Evolutionary conservation across 1,140 invertebrate genomes (phyloP).

Genomic region (Colletes latitarsis): DNA sequence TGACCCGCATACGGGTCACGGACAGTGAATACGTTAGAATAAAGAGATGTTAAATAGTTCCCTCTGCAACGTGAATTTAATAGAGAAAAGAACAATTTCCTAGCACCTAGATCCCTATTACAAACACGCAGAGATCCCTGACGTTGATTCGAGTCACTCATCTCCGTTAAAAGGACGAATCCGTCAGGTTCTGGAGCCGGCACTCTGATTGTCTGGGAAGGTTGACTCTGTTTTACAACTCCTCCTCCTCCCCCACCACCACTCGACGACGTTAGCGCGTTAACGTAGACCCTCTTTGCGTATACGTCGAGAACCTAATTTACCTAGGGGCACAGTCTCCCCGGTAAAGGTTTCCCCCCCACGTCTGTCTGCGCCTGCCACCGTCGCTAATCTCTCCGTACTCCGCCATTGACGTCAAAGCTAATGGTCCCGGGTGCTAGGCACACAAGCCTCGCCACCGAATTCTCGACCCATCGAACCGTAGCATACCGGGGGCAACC

Average conservation of each 20-base stretch:
- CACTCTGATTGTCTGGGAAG: not conserved
- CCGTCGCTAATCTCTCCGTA: conserved; percentile 38
- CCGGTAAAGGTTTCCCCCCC: not conserved
- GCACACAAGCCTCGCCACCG: not conserved
- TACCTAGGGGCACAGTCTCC: conserved; percentile 28
- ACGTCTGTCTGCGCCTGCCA: conserved; percentile 5
- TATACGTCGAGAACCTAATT: conserved; percentile 48
- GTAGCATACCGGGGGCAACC: not conserved
- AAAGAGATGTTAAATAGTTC: too few species aligned
- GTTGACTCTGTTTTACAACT: not conserved
- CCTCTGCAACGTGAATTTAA: too few species aligned
- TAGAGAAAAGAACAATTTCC: too few species aligned
- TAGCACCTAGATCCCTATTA: too few species aligned
- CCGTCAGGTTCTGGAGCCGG: too few species aligned
- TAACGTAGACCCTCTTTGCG: conserved; percentile 44
- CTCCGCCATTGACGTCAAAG: conserved; percentile 51
- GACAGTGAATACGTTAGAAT: too few species aligned
- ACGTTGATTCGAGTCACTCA: too few species aligned
- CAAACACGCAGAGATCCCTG: too few species aligned
- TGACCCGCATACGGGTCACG: too few species aligned
- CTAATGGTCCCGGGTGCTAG: conserved; percentile 36
- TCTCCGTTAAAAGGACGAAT: too few species aligned
- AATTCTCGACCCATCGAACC: conserved; percentile 7
- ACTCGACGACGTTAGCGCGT: conserved; percentile 37
- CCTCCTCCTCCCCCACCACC: not conserved